phyloP scores from a whole-genome alignment of 2,113 vertebrate species.

The Halcyon senegalensis region DNA sequence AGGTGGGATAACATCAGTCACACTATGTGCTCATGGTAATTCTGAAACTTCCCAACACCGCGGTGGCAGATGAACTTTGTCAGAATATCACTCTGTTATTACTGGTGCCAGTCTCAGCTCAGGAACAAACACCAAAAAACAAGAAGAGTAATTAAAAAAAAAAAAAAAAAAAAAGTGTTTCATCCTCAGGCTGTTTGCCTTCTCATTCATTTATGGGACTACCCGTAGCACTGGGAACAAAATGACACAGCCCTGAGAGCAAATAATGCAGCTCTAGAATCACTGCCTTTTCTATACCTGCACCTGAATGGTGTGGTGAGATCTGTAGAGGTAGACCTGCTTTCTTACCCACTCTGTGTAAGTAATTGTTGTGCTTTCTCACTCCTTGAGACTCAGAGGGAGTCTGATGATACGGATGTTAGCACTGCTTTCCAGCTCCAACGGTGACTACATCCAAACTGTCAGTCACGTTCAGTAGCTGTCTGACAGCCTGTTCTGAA shows the following conservation, averaged over 20 bases:
- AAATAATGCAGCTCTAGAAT: background rate
- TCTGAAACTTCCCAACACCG: background rate
- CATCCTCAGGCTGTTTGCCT: background rate
- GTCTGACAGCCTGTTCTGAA: background rate
- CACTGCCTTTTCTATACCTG: background rate
- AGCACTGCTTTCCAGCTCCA: background rate
- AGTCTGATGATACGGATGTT: background rate
- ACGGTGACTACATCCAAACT: background rate
- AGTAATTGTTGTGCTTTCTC: background rate
- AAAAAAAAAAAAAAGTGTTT: background rate
- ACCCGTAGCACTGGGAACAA: background rate
- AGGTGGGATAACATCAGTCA: background rate
- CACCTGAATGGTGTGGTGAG: background rate
- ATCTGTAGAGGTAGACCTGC: background rate
- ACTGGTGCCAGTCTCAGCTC: background rate
- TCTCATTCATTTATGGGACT: background rate
- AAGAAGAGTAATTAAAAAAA: background rate
- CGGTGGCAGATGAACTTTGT: background rate
- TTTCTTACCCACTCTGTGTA: background rate
- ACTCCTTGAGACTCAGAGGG: background rate
- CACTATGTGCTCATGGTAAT: rapidly evolving
- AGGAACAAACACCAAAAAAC: background rate
- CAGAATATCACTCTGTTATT: background rate
- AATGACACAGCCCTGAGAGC: background rate
- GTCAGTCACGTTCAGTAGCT: background rate